Percentiles rank a stretch among this genome's conserved stretches.
phyloP scores from a whole-genome alignment of 1,140 invertebrate genomes.

The Glossosoma conforme region DNA sequence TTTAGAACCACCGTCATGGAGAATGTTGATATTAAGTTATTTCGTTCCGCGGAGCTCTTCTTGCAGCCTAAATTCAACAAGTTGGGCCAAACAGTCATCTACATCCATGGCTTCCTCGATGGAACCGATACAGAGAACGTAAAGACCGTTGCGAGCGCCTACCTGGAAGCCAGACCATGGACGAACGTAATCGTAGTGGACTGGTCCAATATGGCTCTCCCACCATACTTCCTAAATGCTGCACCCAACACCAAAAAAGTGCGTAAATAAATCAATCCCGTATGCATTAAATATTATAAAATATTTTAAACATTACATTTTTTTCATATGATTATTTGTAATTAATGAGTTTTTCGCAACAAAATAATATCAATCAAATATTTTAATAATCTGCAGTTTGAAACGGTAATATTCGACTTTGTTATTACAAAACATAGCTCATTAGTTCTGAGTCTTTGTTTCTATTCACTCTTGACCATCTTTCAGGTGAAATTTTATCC shows the following conservation, averaged over 20 bases:
- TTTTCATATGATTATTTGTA: too few relatives aligned
- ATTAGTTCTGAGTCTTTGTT: too few relatives aligned
- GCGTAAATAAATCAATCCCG: conserved; percentile 2
- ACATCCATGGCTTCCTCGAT: conserved; percentile 56
- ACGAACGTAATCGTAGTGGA: conserved; percentile 52
- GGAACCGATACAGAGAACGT: conserved; percentile 50
- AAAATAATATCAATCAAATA: too few relatives aligned
- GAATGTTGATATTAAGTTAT: conserved; percentile 42
- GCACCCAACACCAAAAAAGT: conserved; percentile 50
- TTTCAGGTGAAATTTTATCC: too few relatives aligned
- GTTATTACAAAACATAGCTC: too few relatives aligned
- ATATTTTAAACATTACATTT: too few relatives aligned
- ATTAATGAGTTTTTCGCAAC: too few relatives aligned
- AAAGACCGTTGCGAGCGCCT: conserved; percentile 44
- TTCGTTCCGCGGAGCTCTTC: conserved; percentile 35
- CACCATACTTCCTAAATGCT: conserved; percentile 53
- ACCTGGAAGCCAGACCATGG: conserved; percentile 40
- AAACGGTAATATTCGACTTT: too few relatives aligned
- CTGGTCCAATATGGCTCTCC: conserved; percentile 55
- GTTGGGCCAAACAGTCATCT: conserved; percentile 49
- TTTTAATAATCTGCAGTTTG: too few relatives aligned
- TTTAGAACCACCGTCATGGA: conserved; percentile 37
- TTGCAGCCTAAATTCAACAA: conserved; percentile 47
- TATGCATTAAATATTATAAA: background rate
- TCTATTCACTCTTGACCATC: too few relatives aligned